phyloP scores from a whole-genome alignment of 2,888 invertebrate species.

The Metopia argyrocephala region DNA sequence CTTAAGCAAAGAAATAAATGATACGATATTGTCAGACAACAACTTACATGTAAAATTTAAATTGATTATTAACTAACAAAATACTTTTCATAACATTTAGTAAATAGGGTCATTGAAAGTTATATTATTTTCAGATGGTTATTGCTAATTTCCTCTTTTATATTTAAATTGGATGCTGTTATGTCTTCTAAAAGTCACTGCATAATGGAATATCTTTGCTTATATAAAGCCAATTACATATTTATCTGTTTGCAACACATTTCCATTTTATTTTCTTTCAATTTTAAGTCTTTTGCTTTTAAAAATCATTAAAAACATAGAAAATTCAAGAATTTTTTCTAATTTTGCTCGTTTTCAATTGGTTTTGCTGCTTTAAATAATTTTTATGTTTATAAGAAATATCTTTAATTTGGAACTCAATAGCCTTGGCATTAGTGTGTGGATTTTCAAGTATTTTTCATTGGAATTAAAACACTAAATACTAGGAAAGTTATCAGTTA shows the following conservation, averaged over 20 bases:
- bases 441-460: background rate
- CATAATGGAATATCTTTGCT: background rate
- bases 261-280: background rate
- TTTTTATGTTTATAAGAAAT: background rate
- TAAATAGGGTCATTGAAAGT: too few relatives aligned
- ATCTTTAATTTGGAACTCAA: background rate
- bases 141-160: too few relatives aligned
- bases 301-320: too few relatives aligned
- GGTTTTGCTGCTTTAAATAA: background rate
- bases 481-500: background rate
- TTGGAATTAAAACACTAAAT: background rate
- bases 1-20: too few relatives aligned
- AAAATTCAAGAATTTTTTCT: background rate
- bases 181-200: too few relatives aligned
- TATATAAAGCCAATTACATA: background rate
- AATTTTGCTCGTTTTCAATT: background rate
- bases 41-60: too few relatives aligned
- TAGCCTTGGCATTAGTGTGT: background rate
- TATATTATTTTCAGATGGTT: too few relatives aligned
- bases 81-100: too few relatives aligned
- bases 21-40: too few relatives aligned
- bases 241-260: background rate
- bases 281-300: background rate
- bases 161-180: too few relatives aligned
- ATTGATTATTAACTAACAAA: too few relatives aligned